phyloP scores from a whole-genome alignment of 2,888 invertebrate species.

The Eurois occulta region DNA sequence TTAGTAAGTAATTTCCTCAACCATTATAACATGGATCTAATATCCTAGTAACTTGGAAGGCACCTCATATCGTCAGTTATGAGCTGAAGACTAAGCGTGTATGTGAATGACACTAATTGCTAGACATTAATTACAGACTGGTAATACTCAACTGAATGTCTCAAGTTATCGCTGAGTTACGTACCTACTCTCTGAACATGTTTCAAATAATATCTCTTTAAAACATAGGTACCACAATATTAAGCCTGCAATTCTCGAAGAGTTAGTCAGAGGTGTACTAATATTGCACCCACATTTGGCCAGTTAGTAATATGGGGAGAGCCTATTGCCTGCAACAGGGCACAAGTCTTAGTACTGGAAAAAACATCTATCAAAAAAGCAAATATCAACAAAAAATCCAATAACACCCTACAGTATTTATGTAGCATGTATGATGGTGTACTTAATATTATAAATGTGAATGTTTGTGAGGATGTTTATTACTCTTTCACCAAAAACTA shows the following conservation, averaged over 20 bases:
- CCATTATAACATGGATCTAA: neutral
- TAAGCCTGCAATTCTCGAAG: neutral
- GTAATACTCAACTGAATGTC: neutral
- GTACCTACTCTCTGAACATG: neutral
- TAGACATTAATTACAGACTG: slow-evolving; percentile 8
- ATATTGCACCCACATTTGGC: neutral
- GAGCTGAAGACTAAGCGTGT: neutral
- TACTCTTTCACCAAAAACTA: too few species aligned
- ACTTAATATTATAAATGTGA: too few species aligned
- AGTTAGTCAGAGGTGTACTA: neutral
- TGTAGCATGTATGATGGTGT: too few species aligned
- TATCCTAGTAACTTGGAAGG: neutral
- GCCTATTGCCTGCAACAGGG: neutral
- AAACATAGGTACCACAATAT: neutral
- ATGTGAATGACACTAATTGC: slow-evolving; percentile 26
- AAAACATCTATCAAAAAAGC: too few species aligned
- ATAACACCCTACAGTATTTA: neutral
- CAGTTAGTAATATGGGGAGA: neutral
- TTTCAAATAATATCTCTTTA: neutral
- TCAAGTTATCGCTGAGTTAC: neutral
- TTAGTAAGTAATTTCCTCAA: slow-evolving; percentile 4
- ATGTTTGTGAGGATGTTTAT: too few species aligned
- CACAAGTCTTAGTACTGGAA: neutral
- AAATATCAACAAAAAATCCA: too few species aligned
- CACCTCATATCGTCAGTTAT: neutral